Evolutionary conservation across 2,797 vertebrate species (phyloP).

Genomic region (Etheostoma perlongum): DNA sequence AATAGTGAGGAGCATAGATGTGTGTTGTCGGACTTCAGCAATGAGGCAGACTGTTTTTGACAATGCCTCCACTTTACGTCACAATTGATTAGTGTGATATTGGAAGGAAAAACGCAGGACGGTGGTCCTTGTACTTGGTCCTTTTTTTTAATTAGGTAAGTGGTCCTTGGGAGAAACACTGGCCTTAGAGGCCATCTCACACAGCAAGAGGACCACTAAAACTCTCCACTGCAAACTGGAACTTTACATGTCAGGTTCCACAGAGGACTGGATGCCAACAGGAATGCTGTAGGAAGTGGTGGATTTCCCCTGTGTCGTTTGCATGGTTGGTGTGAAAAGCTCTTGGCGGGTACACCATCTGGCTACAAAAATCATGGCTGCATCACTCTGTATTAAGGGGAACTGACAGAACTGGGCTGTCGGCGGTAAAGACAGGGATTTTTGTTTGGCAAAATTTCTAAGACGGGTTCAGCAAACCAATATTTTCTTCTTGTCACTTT

Average conservation of each 20-base stretch:
- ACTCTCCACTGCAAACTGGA: not conserved
- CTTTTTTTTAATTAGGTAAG: no score
- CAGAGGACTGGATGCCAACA: slow-evolving; percentile 5
- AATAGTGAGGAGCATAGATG: no score
- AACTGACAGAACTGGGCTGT: slow-evolving; percentile 50
- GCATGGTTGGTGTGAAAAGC: slow-evolving; percentile 16
- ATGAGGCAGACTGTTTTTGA: no score
- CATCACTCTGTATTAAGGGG: slow-evolving; percentile 31
- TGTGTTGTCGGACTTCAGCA: no score
- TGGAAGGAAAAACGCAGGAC: no score
- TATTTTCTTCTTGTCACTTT: slow-evolving; percentile 3
- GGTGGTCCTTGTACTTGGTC: no score
- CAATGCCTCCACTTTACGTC: no score
- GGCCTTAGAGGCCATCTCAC: not conserved
- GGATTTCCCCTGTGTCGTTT: slow-evolving; percentile 24
- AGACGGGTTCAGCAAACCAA: slow-evolving; percentile 10
- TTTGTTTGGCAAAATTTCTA: slow-evolving; percentile 26
- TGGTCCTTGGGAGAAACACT: no score
- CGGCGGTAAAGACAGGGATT: slow-evolving; percentile 8
- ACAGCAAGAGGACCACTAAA: not conserved
- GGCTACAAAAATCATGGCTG: slow-evolving; percentile 36
- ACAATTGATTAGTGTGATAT: no score
- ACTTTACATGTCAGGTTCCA: slow-evolving; percentile 2
- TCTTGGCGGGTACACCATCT: slow-evolving; percentile 50
- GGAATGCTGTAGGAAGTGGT: not conserved